Base-by-base conservation (phyloP, 1,140 invertebrate species). In the Lasioglossum baleicum region DNA sequence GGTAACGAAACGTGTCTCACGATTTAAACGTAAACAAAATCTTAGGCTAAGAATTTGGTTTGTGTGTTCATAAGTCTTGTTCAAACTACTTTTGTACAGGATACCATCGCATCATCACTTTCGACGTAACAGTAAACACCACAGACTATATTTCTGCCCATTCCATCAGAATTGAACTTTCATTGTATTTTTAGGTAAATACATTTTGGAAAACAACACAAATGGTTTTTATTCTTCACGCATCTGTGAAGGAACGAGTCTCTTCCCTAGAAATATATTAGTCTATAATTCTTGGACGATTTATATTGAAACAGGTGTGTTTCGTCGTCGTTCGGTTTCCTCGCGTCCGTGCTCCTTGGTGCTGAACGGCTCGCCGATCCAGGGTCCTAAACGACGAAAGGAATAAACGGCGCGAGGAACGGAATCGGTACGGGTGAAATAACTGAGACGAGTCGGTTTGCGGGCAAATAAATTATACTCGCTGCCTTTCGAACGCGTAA, bases 121-220 rank as follows among this genome's bases (percentile, higher is more conserved):
- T 88, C 82, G 81, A 86, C 81, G 65, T 84, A 83, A 85, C 71
- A 83, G 71, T 86, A 84, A 87, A 83, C 80, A 82, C 83, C 79
- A 85, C 87, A 88, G 75, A 89, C 79, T 83, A 88, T 82, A 85
- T 89, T 88, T 87, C 86, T 88, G 87, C 88, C 84, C 88, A 90
- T 89, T 90, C 88, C 88, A 90, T 89, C 88, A 87, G 84, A 89
- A 84, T 84, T 89, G 85, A 89, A 87, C 83, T 88, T 87, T 89
- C 86, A 89, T 90, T 90, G 88, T 90, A 90, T 90, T 90, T 90
- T 90, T 89, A 88, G 87, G 88, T 90, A 90, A 90, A 90, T 89
- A 90, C 88, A 90, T 86, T 90, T 89, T 88, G 87, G 83, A 89
- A 90, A 90, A 88, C 81, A 87, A 88, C 73, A 75, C 65, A 69